Evolutionary conservation across 2,113 vertebrate genomes (phyloP).

Genomic region (Sus scrofa): DNA sequence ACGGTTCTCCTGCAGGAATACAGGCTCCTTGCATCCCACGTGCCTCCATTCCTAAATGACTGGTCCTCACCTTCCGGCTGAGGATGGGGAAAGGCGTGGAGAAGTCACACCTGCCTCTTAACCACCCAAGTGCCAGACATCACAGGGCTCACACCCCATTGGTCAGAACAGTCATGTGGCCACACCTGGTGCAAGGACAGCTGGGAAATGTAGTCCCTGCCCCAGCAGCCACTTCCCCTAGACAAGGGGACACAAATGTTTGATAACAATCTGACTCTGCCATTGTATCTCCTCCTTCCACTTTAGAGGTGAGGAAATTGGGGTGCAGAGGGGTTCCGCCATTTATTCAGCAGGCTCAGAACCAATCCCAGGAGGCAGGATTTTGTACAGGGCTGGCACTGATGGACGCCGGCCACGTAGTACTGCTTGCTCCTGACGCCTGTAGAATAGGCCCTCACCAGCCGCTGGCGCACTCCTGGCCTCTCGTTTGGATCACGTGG

Average conservation of each 20-base stretch:
- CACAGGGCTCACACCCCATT: not conserved
- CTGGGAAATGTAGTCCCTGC: constrained; percentile 50
- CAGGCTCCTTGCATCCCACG: not conserved
- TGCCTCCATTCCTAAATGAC: not conserved
- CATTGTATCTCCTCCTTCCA: not conserved
- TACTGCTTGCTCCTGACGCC: not conserved
- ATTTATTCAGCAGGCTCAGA: not conserved
- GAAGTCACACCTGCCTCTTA: not conserved
- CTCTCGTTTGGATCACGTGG: fast-evolving
- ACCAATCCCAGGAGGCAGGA: not conserved
- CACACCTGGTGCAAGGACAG: not conserved
- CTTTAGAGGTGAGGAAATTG: not conserved
- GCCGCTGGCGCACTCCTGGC: fast-evolving
- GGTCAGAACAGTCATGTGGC: not conserved
- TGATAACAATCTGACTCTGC: not conserved
- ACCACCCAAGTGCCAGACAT: fast-evolving
- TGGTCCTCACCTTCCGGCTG: not conserved
- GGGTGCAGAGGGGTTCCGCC: not conserved
- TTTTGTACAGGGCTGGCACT: not conserved
- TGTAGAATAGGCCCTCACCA: fast-evolving
- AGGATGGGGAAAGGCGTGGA: not conserved
- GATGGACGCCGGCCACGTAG: fast-evolving
- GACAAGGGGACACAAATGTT: not conserved
- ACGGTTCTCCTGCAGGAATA: not conserved
- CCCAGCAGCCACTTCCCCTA: not conserved